phyloP scores from a whole-genome alignment of 1,140 invertebrate genomes.

The Eciton burchellii region DNA sequence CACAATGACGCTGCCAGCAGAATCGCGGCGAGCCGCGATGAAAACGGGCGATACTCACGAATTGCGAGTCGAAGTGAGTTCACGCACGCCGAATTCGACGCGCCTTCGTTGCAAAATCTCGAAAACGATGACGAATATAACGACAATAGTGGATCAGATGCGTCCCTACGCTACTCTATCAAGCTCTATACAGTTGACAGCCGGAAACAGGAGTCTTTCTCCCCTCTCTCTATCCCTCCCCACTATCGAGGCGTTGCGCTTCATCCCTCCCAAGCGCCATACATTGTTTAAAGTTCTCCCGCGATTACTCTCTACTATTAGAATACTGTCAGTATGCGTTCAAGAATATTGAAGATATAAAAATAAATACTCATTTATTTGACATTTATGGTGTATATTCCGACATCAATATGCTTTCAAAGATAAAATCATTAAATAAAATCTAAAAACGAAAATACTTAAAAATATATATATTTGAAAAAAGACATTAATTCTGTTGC shows the following conservation, averaged over 20 bases:
- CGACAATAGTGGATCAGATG: not conserved
- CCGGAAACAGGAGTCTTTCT: slow-evolving; percentile 76
- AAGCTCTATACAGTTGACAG: slow-evolving; percentile 73
- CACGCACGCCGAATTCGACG: not conserved
- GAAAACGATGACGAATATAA: not conserved
- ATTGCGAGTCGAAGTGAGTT: slow-evolving; percentile 24
- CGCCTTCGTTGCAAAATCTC: not conserved
- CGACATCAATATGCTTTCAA: not conserved
- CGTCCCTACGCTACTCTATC: not conserved
- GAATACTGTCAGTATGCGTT: not conserved
- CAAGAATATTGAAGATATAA: not conserved
- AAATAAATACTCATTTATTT: slow-evolving; percentile 7
- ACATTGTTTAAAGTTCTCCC: not conserved
- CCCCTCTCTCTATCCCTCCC: slow-evolving; percentile 61
- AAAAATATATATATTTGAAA: not conserved
- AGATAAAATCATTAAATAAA: slow-evolving; percentile 24
- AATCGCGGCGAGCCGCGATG: slow-evolving; percentile 10
- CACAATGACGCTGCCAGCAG: slow-evolving; percentile 40
- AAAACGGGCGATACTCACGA: slow-evolving; percentile 33
- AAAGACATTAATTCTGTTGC: not conserved
- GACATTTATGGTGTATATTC: not conserved
- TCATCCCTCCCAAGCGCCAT: slow-evolving; percentile 10
- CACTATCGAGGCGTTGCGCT: not conserved
- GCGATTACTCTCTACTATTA: not conserved
- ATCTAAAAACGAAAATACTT: not conserved